phyloP scores from a whole-genome alignment of 2,888 invertebrate species.

The Anorthoa munda region DNA sequence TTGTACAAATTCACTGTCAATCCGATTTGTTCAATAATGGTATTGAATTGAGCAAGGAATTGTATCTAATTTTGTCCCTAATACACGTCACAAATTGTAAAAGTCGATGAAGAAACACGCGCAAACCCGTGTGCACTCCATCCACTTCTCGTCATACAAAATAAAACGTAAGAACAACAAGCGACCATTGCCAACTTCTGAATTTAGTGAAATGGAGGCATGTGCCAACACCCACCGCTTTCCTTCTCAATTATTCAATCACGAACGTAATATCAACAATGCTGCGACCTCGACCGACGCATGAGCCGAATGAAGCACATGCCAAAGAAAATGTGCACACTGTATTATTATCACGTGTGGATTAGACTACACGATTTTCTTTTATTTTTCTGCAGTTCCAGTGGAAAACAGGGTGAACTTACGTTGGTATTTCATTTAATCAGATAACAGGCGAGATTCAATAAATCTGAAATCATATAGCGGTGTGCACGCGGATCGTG shows the following conservation, averaged over 20 bases:
- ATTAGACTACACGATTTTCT: background rate
- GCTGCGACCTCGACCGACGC: constrained; percentile 23
- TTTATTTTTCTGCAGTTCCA: background rate
- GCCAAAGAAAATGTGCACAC: constrained; percentile 29
- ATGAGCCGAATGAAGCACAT: constrained; percentile 7
- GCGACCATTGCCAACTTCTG: constrained; percentile 17
- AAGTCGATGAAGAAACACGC: background rate
- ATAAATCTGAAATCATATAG: too few species aligned
- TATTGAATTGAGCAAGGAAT: background rate
- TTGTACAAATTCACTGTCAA: background rate
- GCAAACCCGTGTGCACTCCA: background rate
- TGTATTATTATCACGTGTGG: constrained; percentile 8
- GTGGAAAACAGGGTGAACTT: too few species aligned
- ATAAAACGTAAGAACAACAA: constrained; percentile 9
- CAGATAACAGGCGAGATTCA: too few species aligned
- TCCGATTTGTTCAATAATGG: background rate
- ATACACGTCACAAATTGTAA: background rate
- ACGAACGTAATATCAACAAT: constrained; percentile 36
- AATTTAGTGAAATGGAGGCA: constrained; percentile 14
- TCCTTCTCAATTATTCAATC: constrained; percentile 29
- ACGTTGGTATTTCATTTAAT: too few species aligned
- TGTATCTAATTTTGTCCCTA: background rate
- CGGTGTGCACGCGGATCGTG: too few species aligned
- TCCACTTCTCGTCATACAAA: background rate
- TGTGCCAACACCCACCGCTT: constrained; percentile 37